Base-by-base conservation (phyloP, 1,140 invertebrate genomes). In the Musca domestica region DNA sequence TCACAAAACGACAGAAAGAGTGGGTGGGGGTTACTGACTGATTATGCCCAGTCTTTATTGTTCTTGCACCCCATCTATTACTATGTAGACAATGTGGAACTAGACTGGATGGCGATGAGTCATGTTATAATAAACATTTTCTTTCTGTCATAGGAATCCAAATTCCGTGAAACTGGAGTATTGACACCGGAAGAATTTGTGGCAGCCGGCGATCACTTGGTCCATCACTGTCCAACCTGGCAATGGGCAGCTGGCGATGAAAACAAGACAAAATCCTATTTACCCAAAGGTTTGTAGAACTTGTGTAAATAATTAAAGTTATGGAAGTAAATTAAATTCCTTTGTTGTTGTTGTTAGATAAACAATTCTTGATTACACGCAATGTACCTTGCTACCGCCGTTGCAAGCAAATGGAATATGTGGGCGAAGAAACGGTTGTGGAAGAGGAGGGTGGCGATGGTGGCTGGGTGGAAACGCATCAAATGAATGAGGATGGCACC, bases 221-320 rank as follows among this genome's bases (percentile, higher is more conserved):
- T 99, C 0, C 96, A 99, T 84, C 97, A 99, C 82, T 99, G 97
- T 83, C 98, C 98, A 0, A 99, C 98, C 1, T 99, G 98, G 98
- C 94, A 98, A 76, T 99, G 98, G 98, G 90, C 94, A 3, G 86
- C 88, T 22, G 95, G 95, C 0, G 95, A 98, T 81, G 91, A 95
- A 75, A 85, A 89, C 9, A 93, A 92, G 84, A 84, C 88, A 14
- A 92, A 96, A 79, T 83, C 91, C 4, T 98, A 98, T 84, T 86
- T 98, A 67, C 96, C 96, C 10, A 88, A 89, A 76, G 66, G 67
- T 70, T 27, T 12, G n/a, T 46, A 6, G 9, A n/a, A n/a, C n/a
- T 10, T 22, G 7, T 10, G 25, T 23, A 12, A 22, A 15, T 2
- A 17, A 15, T 54, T 2, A 7, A 3, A 22, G 2, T 19, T 34